Evolutionary conservation across 2,888 invertebrate genomes (phyloP), one percentile per base, ranked within the genome.

Genomic region (Abscondita cerata): DNA sequence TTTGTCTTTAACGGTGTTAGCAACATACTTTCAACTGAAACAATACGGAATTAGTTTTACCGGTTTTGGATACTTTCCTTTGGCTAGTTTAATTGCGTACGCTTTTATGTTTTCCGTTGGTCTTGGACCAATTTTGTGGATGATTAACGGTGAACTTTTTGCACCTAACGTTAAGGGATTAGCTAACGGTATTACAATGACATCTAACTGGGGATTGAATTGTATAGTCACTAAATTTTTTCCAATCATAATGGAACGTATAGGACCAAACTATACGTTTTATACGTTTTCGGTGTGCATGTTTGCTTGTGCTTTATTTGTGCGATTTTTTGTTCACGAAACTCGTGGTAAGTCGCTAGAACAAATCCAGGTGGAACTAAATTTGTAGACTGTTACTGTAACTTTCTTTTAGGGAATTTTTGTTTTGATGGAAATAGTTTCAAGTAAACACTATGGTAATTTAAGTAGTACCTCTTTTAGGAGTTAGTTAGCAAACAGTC

Each of bases 121-220:
- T 8, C 15, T 68, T 9, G 68, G 68, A 1, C 68, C 68, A 1
- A 56, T 68, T 13, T 65, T 65, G 0, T 68, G 68, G 68, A 52
- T 68, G 52, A 41, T 68, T 6, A 53, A 66, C 31, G 68, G 66
- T 3, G 68, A 68, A 53, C 20, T 68, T 1, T 55, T 66, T 19
- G 54, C 58, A 3, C 65, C 66, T 6, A 65, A 68, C 57, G 64
- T 66, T 16, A 59, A 66, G 52, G 68, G 68, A 19, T 25, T 66
- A n/a, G 60, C 66, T 9, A 65, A 61, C 47, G 66, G 66, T 20
- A 65, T 66, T 41, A 65, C 64, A 2, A 64, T 66, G 20, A 53
- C 61, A 19, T 36, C 58, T 1, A 68, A 66, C 44, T 68, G 68
- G 68, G 51, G 50, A 11, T 46, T 61, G 5, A 50, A 63, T 18